phyloP scores from a whole-genome alignment of 1,140 invertebrate species.

The Spodoptera frugiperda region DNA sequence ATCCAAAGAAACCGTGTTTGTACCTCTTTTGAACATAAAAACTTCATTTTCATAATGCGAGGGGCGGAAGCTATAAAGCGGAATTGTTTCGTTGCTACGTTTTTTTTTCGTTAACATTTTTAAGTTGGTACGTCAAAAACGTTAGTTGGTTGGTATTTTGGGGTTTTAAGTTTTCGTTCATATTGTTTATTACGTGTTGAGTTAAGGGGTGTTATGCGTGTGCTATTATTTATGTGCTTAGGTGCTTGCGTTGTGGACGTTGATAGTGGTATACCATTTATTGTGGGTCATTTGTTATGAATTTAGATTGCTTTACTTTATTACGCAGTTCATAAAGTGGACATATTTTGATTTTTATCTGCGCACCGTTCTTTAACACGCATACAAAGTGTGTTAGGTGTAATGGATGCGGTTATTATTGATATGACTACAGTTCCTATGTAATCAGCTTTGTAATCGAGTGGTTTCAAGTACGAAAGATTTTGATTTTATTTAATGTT shows the following conservation, averaged over 20 bases:
- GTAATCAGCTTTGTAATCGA: no score
- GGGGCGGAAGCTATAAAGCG: constrained; percentile 76
- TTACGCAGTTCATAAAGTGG: no score
- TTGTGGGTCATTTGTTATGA: no score
- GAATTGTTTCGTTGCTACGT: constrained; percentile 69
- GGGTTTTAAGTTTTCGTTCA: constrained; percentile 4
- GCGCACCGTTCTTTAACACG: no score
- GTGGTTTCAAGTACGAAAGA: no score
- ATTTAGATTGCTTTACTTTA: no score
- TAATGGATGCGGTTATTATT: no score
- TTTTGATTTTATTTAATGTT: no score
- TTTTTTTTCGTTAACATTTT: constrained; percentile 59
- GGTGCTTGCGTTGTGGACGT: background rate
- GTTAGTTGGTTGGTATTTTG: constrained; percentile 12
- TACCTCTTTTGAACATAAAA: constrained; percentile 64
- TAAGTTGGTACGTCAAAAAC: constrained; percentile 52
- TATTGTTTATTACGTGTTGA: constrained; percentile 7
- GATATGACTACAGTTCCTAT: no score
- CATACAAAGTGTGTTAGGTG: no score
- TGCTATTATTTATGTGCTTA: background rate
- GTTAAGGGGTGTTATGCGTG: background rate
- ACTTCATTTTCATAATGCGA: constrained; percentile 81
- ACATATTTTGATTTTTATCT: no score
- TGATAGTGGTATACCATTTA: background rate
- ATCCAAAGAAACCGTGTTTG: constrained; percentile 48